A percentile compares a stretch with the other conserved stretches of the same genome.
Conservation (phyloP, 2,113 vertebrate genomes). For the Jaculus jaculus region DNA sequence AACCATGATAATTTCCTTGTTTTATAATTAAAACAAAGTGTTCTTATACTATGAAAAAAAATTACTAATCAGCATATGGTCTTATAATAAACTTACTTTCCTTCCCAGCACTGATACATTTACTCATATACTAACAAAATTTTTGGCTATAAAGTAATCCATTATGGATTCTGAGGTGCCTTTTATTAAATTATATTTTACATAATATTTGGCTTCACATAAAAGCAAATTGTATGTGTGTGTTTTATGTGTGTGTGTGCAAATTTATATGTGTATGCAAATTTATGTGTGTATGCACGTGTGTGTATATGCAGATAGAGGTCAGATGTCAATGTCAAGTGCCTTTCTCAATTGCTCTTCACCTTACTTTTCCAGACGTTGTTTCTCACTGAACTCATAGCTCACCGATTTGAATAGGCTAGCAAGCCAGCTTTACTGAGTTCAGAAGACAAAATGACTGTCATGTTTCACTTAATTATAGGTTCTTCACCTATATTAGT, state of each 20-base stretch:
- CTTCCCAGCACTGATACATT: not conserved
- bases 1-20: not conserved
- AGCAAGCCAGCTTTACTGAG: too few species aligned
- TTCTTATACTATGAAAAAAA: not conserved
- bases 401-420: too few species aligned
- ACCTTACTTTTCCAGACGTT: too few species aligned
- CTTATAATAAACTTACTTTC: not conserved
- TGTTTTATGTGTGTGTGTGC: not conserved
- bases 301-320: not conserved
- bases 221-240: not conserved
- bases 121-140: slow-evolving; percentile 35
- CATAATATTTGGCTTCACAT: not conserved
- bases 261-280: not conserved
- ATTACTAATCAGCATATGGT: not conserved
- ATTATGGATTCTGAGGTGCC: not conserved
- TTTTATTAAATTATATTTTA: not conserved
- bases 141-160: slow-evolving; percentile 28
- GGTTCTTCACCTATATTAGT: too few species aligned
- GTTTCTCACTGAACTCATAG: too few species aligned
- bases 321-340: too few species aligned
- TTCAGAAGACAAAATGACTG: too few species aligned
- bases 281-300: not conserved
- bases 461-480: too few species aligned
- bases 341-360: too few species aligned
- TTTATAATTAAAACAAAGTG: not conserved